Conservation (phyloP, 2,113 vertebrate species). For the Lipotes vexillifer region DNA sequence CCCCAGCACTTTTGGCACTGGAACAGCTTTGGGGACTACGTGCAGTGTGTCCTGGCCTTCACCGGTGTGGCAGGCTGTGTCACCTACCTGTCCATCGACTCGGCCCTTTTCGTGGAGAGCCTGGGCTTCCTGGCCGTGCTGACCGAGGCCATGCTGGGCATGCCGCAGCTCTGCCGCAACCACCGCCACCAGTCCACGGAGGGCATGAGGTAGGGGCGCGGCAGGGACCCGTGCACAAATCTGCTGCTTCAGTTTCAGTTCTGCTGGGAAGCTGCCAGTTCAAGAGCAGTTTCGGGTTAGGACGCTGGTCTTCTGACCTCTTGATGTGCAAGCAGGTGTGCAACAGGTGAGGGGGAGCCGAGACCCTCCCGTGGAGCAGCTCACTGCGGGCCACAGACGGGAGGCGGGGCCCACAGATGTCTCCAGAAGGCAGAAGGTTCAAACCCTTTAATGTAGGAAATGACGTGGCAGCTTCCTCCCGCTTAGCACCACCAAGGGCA, state of each 20-base stretch:
- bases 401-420: not conserved
- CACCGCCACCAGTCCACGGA: conserved; percentile 93
- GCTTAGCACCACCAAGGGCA: too few species aligned
- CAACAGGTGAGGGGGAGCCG: not conserved
- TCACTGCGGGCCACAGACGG: accelerated
- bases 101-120: conserved; percentile 89
- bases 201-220: conserved; percentile 92
- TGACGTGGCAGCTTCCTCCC: too few species aligned
- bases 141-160: conserved; percentile 94
- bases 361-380: not conserved
- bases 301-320: not conserved
- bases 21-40: conserved; percentile 93
- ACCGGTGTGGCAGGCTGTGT: conserved; percentile 88
- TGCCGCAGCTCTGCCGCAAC: conserved; percentile 95
- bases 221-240: accelerated
- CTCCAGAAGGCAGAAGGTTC: not conserved
- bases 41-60: conserved; percentile 94
- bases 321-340: not conserved
- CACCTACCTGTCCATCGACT: conserved; percentile 96
- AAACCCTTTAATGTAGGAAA: not conserved
- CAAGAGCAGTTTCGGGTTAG: accelerated
- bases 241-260: not conserved
- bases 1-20: conserved; percentile 95
- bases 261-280: not conserved
- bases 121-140: conserved; percentile 96